Conservation (phyloP, 53 echinoderm and acorn worm species). For the Glandiceps talaboti region DNA sequence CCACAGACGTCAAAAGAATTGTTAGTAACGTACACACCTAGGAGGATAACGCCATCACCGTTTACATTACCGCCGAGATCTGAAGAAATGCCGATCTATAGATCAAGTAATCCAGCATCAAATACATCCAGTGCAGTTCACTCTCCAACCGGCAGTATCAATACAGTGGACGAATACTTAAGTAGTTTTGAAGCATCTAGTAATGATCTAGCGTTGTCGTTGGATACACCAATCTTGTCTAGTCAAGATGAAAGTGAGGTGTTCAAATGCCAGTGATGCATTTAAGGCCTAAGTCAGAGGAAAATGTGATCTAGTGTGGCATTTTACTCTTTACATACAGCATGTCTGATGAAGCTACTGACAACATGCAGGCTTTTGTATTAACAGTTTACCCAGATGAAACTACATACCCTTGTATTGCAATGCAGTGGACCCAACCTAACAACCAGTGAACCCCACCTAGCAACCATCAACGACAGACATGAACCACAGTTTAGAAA, state of each 20-base stretch:
- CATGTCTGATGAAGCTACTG: too few species aligned
- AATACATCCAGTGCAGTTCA: constrained; percentile 80
- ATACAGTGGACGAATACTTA: not conserved
- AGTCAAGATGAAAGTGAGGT: not conserved
- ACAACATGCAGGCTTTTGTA: too few species aligned
- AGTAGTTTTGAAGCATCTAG: not conserved
- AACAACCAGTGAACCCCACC: too few species aligned
- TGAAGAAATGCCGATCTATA: constrained; percentile 9
- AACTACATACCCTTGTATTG: too few species aligned
- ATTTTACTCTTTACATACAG: too few species aligned
- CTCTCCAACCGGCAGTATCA: constrained; percentile 54
- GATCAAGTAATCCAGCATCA: constrained; percentile 84
- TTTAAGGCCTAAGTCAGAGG: too few species aligned
- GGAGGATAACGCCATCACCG: constrained; percentile 44
- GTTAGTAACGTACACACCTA: constrained; percentile 46
- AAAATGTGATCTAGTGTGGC: too few species aligned
- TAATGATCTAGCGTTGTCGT: not conserved
- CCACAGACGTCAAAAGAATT: not conserved
- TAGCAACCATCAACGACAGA: too few species aligned
- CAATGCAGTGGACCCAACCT: too few species aligned
- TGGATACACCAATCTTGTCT: not conserved
- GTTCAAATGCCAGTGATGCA: too few species aligned
- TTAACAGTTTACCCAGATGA: too few species aligned
- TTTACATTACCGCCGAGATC: constrained; percentile 12
- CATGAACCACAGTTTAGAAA: too few species aligned